phyloP scores from a whole-genome alignment of 2,888 invertebrate species.

The Acleris cristana region DNA sequence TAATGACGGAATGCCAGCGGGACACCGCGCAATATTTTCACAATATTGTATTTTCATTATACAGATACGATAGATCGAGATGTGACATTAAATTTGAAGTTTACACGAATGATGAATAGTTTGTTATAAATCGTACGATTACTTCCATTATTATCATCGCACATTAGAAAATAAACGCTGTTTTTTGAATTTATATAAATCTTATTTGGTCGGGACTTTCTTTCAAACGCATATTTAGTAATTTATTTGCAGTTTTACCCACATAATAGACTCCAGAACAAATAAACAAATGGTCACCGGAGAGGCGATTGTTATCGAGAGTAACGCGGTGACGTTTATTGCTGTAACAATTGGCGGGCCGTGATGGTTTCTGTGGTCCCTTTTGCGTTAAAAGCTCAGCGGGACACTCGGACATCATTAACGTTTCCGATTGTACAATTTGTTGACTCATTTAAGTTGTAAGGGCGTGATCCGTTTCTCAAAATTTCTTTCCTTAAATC shows the following conservation, averaged over 20 bases:
- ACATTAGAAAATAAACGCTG: constrained; percentile 9
- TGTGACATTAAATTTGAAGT: constrained; percentile 50
- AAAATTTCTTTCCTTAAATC: constrained; percentile 38
- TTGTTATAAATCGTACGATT: constrained; percentile 42
- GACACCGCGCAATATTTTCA: constrained; percentile 72
- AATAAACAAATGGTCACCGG: constrained; percentile 38
- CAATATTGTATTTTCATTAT: constrained; percentile 70
- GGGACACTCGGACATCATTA: constrained; percentile 63
- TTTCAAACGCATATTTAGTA: constrained; percentile 4
- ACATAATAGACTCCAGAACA: constrained; percentile 20
- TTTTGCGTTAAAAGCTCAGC: constrained; percentile 59
- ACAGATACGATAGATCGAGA: constrained; percentile 54
- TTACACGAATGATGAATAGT: constrained; percentile 56
- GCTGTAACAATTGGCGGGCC: constrained; percentile 46
- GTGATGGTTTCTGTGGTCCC: constrained; percentile 48
- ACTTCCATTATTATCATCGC: constrained; percentile 31
- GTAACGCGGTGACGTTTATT: constrained; percentile 42
- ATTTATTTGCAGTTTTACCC: constrained; percentile 19
- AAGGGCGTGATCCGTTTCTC: constrained; percentile 32
- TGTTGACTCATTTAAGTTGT: constrained; percentile 21
- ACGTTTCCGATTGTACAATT: constrained; percentile 38
- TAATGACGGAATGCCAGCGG: constrained; percentile 81
- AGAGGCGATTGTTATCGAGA: constrained; percentile 36
- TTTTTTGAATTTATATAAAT: neutral
- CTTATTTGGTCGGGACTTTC: constrained; percentile 7